A percentile compares a stretch with the other conserved stretches of the same genome.
These are phyloP conservation scores for Prochilodus magdalenae DNA, from an alignment of 2,113 vertebrate genomes.

Conservation along the genomic window DNA sequence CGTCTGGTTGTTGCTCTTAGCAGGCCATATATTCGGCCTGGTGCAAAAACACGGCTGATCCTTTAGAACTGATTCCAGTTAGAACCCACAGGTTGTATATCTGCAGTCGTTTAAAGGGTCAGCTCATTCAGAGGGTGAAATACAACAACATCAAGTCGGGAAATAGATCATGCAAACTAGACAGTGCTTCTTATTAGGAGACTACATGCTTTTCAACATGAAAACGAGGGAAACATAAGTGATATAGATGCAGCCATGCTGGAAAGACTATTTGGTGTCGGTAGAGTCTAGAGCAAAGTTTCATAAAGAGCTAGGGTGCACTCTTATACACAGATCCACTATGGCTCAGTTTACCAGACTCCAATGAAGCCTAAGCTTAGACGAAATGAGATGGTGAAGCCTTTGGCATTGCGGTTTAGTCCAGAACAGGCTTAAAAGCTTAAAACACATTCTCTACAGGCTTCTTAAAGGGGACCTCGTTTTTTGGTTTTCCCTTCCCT, in stretches of 20 bases:
- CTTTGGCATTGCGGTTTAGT: too few relatives aligned
- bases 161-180: conserved; percentile 25
- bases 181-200: conserved; percentile 30
- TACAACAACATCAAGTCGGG: conserved; percentile 34
- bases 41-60: neutral
- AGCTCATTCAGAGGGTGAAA: conserved; percentile 22
- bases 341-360: too few relatives aligned
- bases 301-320: neutral
- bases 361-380: too few relatives aligned
- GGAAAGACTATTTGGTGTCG: neutral
- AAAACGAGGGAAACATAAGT: neutral
- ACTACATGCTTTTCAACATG: neutral
- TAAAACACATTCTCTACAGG: too few relatives aligned
- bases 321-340: too few relatives aligned
- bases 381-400: too few relatives aligned
- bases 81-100: conserved; percentile 16
- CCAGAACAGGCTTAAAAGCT: too few relatives aligned
- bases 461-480: too few relatives aligned
- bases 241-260: neutral
- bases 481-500: too few relatives aligned
- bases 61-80: neutral
- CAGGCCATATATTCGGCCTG: neutral
- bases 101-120: neutral
- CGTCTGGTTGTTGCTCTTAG: conserved; percentile 13
- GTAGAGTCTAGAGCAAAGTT: neutral